A percentile compares a stretch with the other conserved stretches of the same genome.
These are phyloP conservation scores for Bungarus multicinctus DNA, from an alignment of 2,113 vertebrate species.

Conservation along the genomic window DNA sequence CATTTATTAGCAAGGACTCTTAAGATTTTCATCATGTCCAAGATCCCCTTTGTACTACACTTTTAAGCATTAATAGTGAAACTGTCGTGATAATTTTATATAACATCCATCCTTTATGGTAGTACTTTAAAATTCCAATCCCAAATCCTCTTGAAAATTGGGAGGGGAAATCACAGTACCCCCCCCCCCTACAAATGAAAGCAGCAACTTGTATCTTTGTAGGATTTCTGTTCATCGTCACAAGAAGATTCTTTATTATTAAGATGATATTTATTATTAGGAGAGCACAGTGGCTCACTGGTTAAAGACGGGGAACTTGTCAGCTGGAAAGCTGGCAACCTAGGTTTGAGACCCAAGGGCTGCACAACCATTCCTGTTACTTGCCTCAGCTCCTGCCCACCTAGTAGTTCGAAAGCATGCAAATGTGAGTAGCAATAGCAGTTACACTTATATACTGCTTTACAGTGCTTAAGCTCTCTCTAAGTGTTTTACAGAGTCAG, in stretches of 20 bases:
- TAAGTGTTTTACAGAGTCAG: no score
- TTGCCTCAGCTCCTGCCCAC: background rate
- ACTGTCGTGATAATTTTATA: background rate
- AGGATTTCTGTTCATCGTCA: background rate
- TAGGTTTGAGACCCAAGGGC: background rate
- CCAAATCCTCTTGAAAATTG: background rate
- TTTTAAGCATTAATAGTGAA: background rate
- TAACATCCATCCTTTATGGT: background rate
- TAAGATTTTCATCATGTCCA: background rate
- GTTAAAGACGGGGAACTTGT: background rate
- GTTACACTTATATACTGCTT: no score
- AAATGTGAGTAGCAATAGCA: background rate
- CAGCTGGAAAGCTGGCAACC: background rate
- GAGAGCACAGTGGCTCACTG: background rate
- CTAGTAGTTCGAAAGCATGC: background rate
- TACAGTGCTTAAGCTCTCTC: no score
- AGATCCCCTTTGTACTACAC: no score
- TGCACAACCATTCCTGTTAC: background rate
- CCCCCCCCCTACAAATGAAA: background rate
- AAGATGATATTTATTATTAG: background rate
- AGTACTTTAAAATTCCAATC: background rate
- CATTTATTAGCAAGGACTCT: background rate
- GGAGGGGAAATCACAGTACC: background rate
- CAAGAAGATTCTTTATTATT: background rate
- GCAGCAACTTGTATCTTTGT: background rate